Conservation (phyloP, 2,888 invertebrate species). For the Callimorpha dominula region DNA sequence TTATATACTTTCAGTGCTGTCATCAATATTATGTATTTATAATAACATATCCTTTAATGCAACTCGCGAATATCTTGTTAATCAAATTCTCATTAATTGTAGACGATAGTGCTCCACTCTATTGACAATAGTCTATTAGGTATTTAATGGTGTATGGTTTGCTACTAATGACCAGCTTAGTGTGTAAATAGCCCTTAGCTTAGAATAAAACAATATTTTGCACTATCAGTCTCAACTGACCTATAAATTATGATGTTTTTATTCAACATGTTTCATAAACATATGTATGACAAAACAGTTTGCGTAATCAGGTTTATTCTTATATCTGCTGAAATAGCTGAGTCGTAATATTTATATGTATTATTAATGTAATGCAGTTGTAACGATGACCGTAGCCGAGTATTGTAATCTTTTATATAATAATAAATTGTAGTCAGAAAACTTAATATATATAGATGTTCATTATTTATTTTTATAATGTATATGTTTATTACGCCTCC, state of each 20-base stretch:
- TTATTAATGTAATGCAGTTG: slow-evolving; percentile 3
- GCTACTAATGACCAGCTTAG: neutral
- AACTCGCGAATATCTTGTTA: too few relatives aligned
- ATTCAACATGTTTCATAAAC: slow-evolving; percentile 44
- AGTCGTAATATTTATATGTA: neutral
- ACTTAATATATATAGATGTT: neutral
- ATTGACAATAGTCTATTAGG: neutral
- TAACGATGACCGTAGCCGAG: neutral
- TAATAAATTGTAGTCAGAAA: neutral
- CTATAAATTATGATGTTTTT: slow-evolving; percentile 46
- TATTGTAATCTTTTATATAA: slow-evolving; percentile 2
- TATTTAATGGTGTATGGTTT: neutral
- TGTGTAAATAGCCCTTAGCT: slow-evolving; percentile 2
- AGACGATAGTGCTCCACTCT: too few relatives aligned
- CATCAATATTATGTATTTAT: too few relatives aligned
- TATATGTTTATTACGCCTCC: neutral
- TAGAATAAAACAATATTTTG: slow-evolving; percentile 35
- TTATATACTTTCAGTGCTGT: too few relatives aligned
- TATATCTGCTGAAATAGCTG: neutral
- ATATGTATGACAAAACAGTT: slow-evolving; percentile 37
- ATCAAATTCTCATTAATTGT: too few relatives aligned
- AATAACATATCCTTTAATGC: too few relatives aligned
- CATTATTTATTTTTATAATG: neutral
- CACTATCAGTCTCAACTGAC: slow-evolving; percentile 41
- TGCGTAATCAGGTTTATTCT: slow-evolving; percentile 29